A percentile compares a stretch with the other conserved stretches of the same genome.
phyloP scores from a whole-genome alignment of 2,797 vertebrate species.

The Schizopygopsis pylzovi region DNA sequence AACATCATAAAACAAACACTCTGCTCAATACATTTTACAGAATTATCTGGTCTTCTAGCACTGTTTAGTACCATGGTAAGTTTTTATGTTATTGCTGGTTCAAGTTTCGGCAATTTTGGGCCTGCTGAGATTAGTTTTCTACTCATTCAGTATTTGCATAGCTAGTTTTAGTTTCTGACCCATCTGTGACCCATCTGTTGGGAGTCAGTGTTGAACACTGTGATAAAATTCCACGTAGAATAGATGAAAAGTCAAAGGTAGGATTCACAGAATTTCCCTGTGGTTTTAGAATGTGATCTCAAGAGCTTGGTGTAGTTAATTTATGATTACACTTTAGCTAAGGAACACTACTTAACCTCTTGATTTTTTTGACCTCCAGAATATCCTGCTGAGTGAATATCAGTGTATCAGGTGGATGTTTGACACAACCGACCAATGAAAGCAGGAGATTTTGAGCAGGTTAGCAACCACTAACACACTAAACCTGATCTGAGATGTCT shows the following conservation, averaged over 20 bases:
- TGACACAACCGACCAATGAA: not conserved
- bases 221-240: not conserved
- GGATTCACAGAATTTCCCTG: not conserved
- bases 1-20: not conserved
- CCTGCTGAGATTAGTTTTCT: not conserved
- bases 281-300: not conserved
- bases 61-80: not conserved
- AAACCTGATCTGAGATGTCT: not conserved
- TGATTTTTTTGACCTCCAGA: conserved; percentile 63
- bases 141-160: not conserved
- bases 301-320: not conserved
- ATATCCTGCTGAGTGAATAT: conserved; percentile 55
- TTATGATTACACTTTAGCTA: not conserved
- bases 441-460: not conserved
- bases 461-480: not conserved
- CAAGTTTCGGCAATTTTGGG: not conserved
- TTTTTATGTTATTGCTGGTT: not conserved
- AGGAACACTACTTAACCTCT: conserved; percentile 32
- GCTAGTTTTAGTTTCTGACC: not conserved
- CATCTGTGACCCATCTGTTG: not conserved
- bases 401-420: not conserved
- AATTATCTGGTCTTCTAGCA: not conserved
- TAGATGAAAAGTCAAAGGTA: not conserved
- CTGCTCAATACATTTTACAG: not conserved
- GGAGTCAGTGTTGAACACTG: not conserved